Conservation (phyloP, 2,888 invertebrate species). For the Perizoma flavofasciatum region DNA sequence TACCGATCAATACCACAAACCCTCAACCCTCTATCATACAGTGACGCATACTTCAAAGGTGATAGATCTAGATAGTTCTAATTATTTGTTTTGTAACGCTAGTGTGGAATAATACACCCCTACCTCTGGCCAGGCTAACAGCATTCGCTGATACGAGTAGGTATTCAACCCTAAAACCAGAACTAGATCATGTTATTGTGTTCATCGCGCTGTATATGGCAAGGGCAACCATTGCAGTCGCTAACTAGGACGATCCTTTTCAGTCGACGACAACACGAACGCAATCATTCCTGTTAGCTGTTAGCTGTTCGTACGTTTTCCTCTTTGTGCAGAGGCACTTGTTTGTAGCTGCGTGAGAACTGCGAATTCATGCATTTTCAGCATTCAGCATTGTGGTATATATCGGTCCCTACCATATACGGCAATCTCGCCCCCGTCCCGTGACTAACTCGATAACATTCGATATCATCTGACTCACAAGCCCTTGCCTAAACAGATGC, state of each 20-base stretch:
- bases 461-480: conserved; percentile 38
- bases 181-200: too few relatives aligned
- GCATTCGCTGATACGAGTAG: too few relatives aligned
- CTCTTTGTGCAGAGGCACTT: background rate
- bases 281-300: background rate
- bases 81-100: too few relatives aligned
- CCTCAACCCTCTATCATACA: conserved; percentile 4
- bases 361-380: conserved; percentile 15
- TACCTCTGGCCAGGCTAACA: too few relatives aligned
- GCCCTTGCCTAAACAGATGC: conserved; percentile 38
- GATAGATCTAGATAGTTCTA: too few relatives aligned
- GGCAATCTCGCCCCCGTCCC: conserved; percentile 36
- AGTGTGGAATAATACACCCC: too few relatives aligned
- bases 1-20: conserved; percentile 23
- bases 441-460: conserved; percentile 43
- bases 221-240: too few relatives aligned
- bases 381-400: conserved; percentile 12
- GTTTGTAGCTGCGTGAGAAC: conserved; percentile 1
- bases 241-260: too few relatives aligned
- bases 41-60: conserved; percentile 4
- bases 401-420: conserved; percentile 39
- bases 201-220: too few relatives aligned
- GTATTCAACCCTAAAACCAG: too few relatives aligned
- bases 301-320: background rate
- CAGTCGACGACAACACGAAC: too few relatives aligned